A percentile compares a stretch with the other conserved stretches of the same genome.
phyloP scores from a whole-genome alignment of 1,140 invertebrate genomes.

The Laupala kohalensis region DNA sequence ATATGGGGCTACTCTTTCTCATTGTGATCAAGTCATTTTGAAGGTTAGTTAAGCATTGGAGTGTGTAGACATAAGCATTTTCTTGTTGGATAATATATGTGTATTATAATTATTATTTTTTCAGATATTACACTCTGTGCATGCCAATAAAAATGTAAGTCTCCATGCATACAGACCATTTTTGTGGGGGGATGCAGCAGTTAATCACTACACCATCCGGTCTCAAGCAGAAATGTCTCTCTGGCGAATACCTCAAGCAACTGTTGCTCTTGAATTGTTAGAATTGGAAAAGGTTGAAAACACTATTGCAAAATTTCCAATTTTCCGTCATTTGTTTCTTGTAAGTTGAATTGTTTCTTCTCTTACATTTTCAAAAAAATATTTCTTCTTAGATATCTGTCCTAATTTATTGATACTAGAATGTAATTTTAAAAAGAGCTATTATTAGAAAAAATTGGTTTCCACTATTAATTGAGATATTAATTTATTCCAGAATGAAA shows the following conservation, averaged over 20 bases:
- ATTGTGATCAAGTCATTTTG: neutral
- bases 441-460: too few relatives aligned
- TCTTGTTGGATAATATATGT: too few relatives aligned
- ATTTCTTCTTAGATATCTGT: too few relatives aligned
- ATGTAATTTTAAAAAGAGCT: too few relatives aligned
- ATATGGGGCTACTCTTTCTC: neutral
- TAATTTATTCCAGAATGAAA: too few relatives aligned
- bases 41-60: neutral
- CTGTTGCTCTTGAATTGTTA: slow-evolving; percentile 57
- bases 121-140: slow-evolving; percentile 22
- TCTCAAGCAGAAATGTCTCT: slow-evolving; percentile 40
- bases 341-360: neutral
- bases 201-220: slow-evolving; percentile 56
- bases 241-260: slow-evolving; percentile 51
- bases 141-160: slow-evolving; percentile 43
- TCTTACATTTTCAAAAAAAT: too few relatives aligned
- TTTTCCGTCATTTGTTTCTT: slow-evolving; percentile 12
- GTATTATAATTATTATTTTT: too few relatives aligned
- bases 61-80: neutral
- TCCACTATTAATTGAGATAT: too few relatives aligned
- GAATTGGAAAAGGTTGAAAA: slow-evolving; percentile 42
- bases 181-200: slow-evolving; percentile 62
- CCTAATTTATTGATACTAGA: too few relatives aligned
- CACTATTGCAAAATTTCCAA: slow-evolving; percentile 56
- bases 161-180: slow-evolving; percentile 59